phyloP scores from a whole-genome alignment of 2,797 vertebrate genomes.

The Vipera ursinii region DNA sequence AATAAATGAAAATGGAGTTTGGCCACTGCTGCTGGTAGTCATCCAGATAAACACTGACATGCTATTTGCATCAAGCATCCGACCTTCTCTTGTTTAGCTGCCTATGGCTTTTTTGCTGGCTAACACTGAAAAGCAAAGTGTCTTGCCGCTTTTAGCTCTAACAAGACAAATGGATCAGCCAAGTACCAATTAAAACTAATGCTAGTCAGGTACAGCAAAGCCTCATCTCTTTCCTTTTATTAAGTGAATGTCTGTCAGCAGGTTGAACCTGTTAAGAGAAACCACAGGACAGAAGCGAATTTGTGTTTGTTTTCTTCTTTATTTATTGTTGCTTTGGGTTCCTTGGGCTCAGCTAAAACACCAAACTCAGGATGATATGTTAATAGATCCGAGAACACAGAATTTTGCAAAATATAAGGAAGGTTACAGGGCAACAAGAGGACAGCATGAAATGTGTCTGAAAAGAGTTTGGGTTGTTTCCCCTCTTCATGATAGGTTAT shows the following conservation, averaged over 20 bases:
- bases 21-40: not conserved
- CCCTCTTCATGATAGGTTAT: not conserved
- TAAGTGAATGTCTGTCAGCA: conserved; percentile 3
- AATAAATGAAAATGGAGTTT: not conserved
- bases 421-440: conserved; percentile 9
- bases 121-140: not conserved
- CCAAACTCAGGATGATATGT: not conserved
- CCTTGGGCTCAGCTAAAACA: conserved; percentile 9
- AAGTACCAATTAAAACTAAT: not conserved
- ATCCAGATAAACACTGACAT: not conserved
- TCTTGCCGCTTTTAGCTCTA: not conserved
- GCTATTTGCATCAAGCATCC: not conserved
- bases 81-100: not conserved
- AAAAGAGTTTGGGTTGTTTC: not conserved
- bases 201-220: not conserved
- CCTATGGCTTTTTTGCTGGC: not conserved
- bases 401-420: conserved; percentile 1
- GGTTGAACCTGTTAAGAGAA: conserved; percentile 19
- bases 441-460: not conserved
- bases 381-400: conserved; percentile 1
- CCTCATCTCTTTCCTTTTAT: not conserved
- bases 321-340: conserved; percentile 12
- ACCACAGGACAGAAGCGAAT: not conserved
- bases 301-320: conserved; percentile 3
- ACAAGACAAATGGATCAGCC: conserved; percentile 4